Evolutionary conservation across 2,113 vertebrate genomes (phyloP), one percentile per base, ranked within the genome.

Genomic region (Dendrocopos noguchii): DNA sequence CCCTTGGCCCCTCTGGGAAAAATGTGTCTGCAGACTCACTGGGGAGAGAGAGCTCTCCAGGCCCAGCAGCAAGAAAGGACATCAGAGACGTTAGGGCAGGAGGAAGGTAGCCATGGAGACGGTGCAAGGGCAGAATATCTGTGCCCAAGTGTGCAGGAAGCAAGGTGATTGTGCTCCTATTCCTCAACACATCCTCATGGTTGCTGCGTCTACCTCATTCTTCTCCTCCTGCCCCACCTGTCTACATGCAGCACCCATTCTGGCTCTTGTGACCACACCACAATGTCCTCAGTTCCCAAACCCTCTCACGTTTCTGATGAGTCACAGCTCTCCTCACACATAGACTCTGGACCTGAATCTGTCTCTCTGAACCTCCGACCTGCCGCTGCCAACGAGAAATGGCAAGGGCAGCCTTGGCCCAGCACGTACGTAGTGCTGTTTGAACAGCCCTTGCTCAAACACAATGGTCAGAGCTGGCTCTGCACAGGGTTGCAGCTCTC

Each of bases 371-470:
- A 90, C 84, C 84, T 47, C 71, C 15, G 8, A 82, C 85, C 84
- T 3, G 0, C 66, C 2, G 7, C 81, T 61, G 46, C 78, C 75
- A 73, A 19, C 9, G 33, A 90, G 80, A 75, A 92, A 77, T 34
- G 86, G 72, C 80, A 70, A 10, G 2, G 0, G 53, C 68, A 75
- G 63, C 93, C 91, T 85, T 83, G 61, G 63, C 72, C 61, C 10
- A 0, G 80, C 89, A 87, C 59, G 71, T 80, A 89, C 59, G 60
- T 80, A 85, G 65, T 4, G 93, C 70, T 93, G 77, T 95, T 95
- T 96, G 92, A 82, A 87, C 60, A 96, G 92, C 66, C 84, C 91
- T 91, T 94, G 79, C 89, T 93, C 92, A 96, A 97, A 95, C 84
- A 94, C 63, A 56, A 64, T 55, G 84, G 77, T 78, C 14, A 29